Conservation (phyloP, 92 coral and sea anemone genomes). For the Umimayanthus kanabou region DNA sequence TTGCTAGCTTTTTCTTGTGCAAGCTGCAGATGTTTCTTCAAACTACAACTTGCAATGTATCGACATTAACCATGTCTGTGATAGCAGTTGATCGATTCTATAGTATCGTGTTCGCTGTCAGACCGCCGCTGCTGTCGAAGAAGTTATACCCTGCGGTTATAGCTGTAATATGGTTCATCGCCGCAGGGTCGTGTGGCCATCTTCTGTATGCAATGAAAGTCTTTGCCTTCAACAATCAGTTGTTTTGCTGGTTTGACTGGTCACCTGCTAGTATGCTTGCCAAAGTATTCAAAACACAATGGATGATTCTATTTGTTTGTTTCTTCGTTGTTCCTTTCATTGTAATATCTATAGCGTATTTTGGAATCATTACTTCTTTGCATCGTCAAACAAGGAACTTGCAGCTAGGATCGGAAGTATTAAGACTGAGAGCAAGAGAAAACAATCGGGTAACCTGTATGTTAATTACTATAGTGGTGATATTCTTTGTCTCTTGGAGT, state of each 20-base stretch:
- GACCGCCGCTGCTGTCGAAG: background rate
- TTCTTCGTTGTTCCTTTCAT: background rate
- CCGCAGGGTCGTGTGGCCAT: background rate
- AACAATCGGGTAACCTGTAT: background rate
- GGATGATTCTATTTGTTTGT: background rate
- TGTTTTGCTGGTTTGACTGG: background rate
- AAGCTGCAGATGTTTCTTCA: background rate
- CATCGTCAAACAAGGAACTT: background rate
- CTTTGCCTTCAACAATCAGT: background rate
- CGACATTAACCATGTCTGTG: background rate
- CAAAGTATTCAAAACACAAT: background rate
- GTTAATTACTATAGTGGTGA: background rate
- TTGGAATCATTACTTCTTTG: background rate
- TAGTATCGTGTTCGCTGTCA: background rate
- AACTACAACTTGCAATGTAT: background rate
- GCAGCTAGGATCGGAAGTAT: background rate
- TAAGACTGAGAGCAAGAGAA: background rate
- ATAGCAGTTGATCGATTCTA: slow-evolving; percentile 3
- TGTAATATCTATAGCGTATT: background rate
- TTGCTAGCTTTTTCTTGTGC: background rate
- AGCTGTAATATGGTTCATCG: background rate
- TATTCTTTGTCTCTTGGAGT: background rate
- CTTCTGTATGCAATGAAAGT: background rate
- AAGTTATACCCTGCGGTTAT: background rate
- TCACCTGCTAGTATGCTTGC: background rate